Percentiles rank a stretch among this genome's conserved stretches.
These are phyloP conservation scores for Beris morrisii DNA, from an alignment of 2,888 invertebrate genomes.

Conservation along the genomic window DNA sequence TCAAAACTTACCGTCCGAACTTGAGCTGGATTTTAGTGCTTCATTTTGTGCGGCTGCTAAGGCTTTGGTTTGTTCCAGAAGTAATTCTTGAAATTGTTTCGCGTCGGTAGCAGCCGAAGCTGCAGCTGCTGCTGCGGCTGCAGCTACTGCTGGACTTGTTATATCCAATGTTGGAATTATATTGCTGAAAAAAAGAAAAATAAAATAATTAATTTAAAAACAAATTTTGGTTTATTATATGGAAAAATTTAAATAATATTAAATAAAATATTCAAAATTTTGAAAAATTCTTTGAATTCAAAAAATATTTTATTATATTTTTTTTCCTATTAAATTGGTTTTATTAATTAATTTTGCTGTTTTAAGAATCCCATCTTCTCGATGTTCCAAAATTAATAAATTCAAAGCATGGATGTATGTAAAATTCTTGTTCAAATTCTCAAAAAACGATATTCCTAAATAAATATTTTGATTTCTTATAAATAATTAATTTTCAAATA, in stretches of 20 bases:
- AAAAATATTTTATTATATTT: neutral
- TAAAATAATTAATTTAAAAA: constrained; percentile 1
- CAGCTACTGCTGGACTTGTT: constrained; percentile 59
- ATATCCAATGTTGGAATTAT: constrained; percentile 74
- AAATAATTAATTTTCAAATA: too few relatives aligned
- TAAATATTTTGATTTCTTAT: too few relatives aligned
- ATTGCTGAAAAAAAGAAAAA: constrained; percentile 61
- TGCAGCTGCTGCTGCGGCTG: constrained; percentile 69
- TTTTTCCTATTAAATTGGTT: too few relatives aligned
- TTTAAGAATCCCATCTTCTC: too few relatives aligned
- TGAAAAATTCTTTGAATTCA: neutral
- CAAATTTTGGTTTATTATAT: neutral
- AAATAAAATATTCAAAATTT: too few relatives aligned
- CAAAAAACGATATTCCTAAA: too few relatives aligned
- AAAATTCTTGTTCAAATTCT: too few relatives aligned
- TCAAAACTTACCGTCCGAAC: constrained; percentile 53
- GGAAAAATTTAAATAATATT: too few relatives aligned
- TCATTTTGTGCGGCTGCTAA: constrained; percentile 61
- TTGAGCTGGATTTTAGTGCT: constrained; percentile 57
- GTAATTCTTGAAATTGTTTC: constrained; percentile 71
- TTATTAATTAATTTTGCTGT: too few relatives aligned
- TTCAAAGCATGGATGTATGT: too few relatives aligned
- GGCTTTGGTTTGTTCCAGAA: constrained; percentile 76
- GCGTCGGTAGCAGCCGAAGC: constrained; percentile 59
- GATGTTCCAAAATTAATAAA: too few relatives aligned